Evolutionary conservation across 2,888 invertebrate species (phyloP), one percentile per base, ranked within the genome.

Genomic region (Lordiphosa fenestrarum): DNA sequence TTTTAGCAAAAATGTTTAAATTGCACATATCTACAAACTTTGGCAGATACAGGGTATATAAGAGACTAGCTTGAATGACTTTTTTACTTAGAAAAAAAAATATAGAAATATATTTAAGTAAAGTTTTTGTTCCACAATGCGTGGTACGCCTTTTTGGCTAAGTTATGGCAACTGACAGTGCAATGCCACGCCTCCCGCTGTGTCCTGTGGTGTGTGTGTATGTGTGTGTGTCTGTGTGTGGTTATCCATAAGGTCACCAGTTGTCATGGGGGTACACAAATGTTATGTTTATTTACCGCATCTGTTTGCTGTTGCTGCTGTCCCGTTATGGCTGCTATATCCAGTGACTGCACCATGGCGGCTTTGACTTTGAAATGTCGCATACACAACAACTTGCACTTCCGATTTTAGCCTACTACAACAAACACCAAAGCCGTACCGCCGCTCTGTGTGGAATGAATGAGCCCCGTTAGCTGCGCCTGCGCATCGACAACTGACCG

Each of bases 291-390:
- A 72, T 72, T 85, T 88, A 88, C 88, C 88, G 80, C 77, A 69
- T 88, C 88, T 74, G 75, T 82, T 56, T 80, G 81, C 42, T 74
- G 73, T 46, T 74, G 81, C 42, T 74, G 73, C 42, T 74, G 73
- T 63, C 88, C 88, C 59, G 88, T 77, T 67, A 88, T 88, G 56
- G 87, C 85, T 60, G 88, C 78, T 75, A 88, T 88, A 73, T 89
- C 89, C 69, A 89, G 82, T 48, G 88, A 84, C 71, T 88, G 89
- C 68, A 89, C 89, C 89, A 89, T 89, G 68, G 25, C 37, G 39
- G 66, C 78, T 81, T 65, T 76, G 84, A 76, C 84, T 76, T 76
- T 83, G 76, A 76, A 77, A 71, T 84, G 82, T 81, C 84, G 78
- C 82, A 81, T 75, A 66, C 74, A 81, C 65, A 65, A 49, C 41